Base-by-base conservation (phyloP, 2,113 vertebrate species). In the Piaya cayana region DNA sequence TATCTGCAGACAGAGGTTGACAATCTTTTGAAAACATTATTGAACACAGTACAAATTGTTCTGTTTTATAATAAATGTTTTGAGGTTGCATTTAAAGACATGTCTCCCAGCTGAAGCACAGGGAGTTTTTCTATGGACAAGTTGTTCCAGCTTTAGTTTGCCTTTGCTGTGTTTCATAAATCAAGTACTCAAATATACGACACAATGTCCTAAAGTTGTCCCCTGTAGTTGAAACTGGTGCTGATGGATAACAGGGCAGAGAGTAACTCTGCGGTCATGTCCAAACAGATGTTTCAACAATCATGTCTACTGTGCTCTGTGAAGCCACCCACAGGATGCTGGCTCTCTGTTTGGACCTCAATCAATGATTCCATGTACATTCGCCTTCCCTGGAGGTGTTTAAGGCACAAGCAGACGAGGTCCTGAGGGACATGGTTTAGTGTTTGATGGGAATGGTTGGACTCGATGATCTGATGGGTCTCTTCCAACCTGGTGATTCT, bases 11-110 rank as follows among this genome's bases (percentile, higher is more conserved):
- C 79, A 92, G 65, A 77, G 56, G 37, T 45, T 85, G 85, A 89
- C 82, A 86, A 77, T 75, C 34, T 5, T 93, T 82, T 92, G 64
- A 80, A 95, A 95, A 91, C 49, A 62, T 86, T 92, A 72, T 79
- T 94, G 82, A 95, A 88, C 58, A 75, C 22, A 64, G 83, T 71
- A 92, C 39, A 95, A 87, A 95, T 85, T 77, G 76, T 82, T 90
- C 65, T 16, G 8, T 18, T 93, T 93, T 85, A 78, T 93, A 94
- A 92, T 78, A 88, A 86, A 94, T 69, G 30, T 86, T 91, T 90
- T 81, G 86, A 78, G 53, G 15, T 43, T 71, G 34, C 18, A 36
- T 83, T 91, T 87, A 76, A 81, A 93, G 34, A 27, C 32, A 50
- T 20, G 68, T 90, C 67, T 91, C 37, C 42, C 47, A 86, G 71